Conservation (phyloP, 2,797 vertebrate genomes). For the Threskiornis aethiopicus region DNA sequence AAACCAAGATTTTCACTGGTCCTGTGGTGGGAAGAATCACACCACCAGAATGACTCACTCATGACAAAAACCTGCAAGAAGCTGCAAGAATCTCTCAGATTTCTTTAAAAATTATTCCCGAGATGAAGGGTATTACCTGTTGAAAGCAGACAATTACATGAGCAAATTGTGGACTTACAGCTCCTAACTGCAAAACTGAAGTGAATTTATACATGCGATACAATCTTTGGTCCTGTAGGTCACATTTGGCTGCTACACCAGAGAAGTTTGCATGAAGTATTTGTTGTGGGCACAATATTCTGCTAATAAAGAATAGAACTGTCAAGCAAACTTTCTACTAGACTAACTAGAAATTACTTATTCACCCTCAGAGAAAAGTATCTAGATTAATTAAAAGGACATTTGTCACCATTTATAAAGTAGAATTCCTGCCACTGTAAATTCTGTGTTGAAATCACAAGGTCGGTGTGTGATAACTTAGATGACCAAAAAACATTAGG, state of each 20-base stretch:
- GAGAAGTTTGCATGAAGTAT: not conserved
- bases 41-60: not conserved
- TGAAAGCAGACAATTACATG: not conserved
- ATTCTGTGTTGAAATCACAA: not conserved
- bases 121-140: not conserved
- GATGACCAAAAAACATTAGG: not conserved
- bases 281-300: not conserved
- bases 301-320: not conserved
- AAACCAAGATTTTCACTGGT: not conserved
- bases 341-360: not conserved
- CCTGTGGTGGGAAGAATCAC: not conserved
- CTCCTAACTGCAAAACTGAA: not conserved
- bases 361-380: not conserved
- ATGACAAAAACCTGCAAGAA: not conserved
- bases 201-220: not conserved
- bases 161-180: not conserved
- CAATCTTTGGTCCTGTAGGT: not conserved
- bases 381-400: not conserved
- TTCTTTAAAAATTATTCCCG: not conserved
- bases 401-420: not conserved
- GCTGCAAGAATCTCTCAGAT: not conserved
- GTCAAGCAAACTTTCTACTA: not conserved
- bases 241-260: not conserved
- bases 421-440: not conserved
- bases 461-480: not conserved